Percentiles rank a stretch among this genome's conserved stretches.
Evolutionary conservation across 2,888 invertebrate species (phyloP).

Genomic region (Zygogramma bicolorata): DNA sequence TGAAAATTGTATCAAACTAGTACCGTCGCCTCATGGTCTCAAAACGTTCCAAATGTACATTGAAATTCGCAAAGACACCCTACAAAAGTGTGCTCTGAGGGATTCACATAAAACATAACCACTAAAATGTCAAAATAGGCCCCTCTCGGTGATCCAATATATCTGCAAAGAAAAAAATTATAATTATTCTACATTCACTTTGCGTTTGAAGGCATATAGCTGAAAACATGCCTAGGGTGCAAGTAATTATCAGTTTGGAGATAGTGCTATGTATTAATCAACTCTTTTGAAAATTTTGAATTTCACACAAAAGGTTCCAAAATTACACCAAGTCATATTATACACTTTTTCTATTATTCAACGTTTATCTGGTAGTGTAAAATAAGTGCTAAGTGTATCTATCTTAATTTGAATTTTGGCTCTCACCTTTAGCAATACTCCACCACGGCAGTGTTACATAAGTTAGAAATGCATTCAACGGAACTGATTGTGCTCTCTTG

Average conservation of each 20-base stretch:
- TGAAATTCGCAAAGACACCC: background rate
- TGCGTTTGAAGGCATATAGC: too few species aligned
- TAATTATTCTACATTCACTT: background rate
- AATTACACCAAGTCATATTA: too few species aligned
- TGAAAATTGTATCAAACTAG: too few species aligned
- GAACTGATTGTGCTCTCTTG: conserved; percentile 90
- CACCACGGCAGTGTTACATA: conserved; percentile 99
- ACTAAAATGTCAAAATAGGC: conserved; percentile 87
- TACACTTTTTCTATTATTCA: too few species aligned
- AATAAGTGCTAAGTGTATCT: conserved; percentile 1
- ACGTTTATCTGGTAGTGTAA: too few species aligned
- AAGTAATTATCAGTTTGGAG: too few species aligned
- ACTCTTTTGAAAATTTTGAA: too few species aligned
- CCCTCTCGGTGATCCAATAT: conserved; percentile 91
- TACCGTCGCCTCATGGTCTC: too few species aligned
- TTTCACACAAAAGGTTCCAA: too few species aligned
- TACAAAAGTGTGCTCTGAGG: background rate
- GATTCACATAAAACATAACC: background rate
- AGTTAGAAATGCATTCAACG: conserved; percentile 95
- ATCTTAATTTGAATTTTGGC: background rate
- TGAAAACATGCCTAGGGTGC: too few species aligned
- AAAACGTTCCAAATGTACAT: too few species aligned
- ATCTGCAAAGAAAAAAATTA: conserved; percentile 73
- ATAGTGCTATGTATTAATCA: too few species aligned
- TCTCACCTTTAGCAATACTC: conserved; percentile 92